Base-by-base conservation (phyloP, 2,888 invertebrate genomes). In the Pasiphila rectangulata region DNA sequence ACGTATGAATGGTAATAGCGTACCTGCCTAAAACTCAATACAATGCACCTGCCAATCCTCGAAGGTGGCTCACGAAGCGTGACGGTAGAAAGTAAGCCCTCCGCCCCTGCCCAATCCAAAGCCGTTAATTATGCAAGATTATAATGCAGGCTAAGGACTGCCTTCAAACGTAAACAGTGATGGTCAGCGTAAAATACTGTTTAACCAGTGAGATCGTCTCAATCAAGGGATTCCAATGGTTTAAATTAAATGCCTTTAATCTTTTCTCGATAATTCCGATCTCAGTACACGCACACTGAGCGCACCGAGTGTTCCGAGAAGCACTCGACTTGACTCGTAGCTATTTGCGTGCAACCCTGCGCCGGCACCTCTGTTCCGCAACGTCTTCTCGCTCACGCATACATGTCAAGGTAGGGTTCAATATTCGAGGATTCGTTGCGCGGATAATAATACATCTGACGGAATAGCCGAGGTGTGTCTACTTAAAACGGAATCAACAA, bases 391-490 rank as follows among this genome's bases (percentile, higher is more conserved):
- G 69, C 75, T 81, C 82, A 64, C 77, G 75, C 86, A 86, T 83
- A 67, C 87, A 79, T 86, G 87, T 87, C 87, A 87, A 87, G 87
- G 87, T 87, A 85, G 87, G 80, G 87, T 87, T 87, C 87, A 87
- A 85, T 72, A 87, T 79, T 84, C 87, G 86, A 83, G 80, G 81
- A 83, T 84, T 79, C 75, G 64, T 75, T 77, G 67, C 71, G 70
- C 68, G 61, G 72, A 79, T 81, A 83, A 81, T 79, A 78, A 83
- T 78, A 80, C 72, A 76, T 62, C 58, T 67, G 64, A 68, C 64
- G 69, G 75, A 74, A 82, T 69, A 79, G 72, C 72, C 73, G 64
- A 68, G 67, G 61, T 58, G 70, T 66, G 65, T 80, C 79, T 83
- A 82, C 78, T 75, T 71, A 68, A 75, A 79, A 80, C 73, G 72